Percentiles rank a stretch among this genome's conserved stretches.
These are phyloP conservation scores for Eulemur macaco DNA, from an alignment of 2,113 vertebrate genomes.

Conservation along the genomic window DNA sequence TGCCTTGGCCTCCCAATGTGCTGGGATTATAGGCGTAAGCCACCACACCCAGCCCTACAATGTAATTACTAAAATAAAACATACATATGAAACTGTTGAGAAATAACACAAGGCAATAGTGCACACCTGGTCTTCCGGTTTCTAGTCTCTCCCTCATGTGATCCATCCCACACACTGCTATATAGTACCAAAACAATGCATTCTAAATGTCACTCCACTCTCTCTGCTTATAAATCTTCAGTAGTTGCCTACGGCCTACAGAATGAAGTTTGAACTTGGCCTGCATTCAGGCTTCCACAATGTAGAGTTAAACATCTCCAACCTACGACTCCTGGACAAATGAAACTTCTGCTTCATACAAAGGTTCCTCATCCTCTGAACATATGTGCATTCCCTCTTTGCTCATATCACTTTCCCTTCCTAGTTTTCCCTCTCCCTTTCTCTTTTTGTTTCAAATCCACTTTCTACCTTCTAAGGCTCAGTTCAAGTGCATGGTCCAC, in stretches of 20 bases:
- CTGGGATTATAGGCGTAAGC: too few species aligned
- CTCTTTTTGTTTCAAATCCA: not conserved
- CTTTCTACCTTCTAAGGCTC: not conserved
- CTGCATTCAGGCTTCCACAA: not conserved
- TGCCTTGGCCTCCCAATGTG: too few species aligned
- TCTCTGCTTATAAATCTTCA: conserved; percentile 11
- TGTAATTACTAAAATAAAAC: not conserved
- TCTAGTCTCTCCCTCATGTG: not conserved
- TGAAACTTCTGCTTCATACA: not conserved
- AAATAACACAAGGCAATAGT: not conserved
- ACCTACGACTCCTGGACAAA: not conserved
- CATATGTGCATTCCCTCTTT: not conserved
- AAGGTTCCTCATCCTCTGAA: not conserved
- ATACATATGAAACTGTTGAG: not conserved
- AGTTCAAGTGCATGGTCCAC: not conserved
- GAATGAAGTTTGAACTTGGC: not conserved
- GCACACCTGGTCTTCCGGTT: not conserved
- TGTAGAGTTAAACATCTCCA: not conserved
- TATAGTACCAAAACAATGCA: not conserved
- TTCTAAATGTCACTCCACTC: not conserved
- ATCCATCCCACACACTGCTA: not conserved
- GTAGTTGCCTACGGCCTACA: not conserved
- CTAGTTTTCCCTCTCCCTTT: not conserved
- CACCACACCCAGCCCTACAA: not conserved
- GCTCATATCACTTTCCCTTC: not conserved